Evolutionary conservation across 2,113 vertebrate species (phyloP).

Genomic region (Notechis scutatus): DNA sequence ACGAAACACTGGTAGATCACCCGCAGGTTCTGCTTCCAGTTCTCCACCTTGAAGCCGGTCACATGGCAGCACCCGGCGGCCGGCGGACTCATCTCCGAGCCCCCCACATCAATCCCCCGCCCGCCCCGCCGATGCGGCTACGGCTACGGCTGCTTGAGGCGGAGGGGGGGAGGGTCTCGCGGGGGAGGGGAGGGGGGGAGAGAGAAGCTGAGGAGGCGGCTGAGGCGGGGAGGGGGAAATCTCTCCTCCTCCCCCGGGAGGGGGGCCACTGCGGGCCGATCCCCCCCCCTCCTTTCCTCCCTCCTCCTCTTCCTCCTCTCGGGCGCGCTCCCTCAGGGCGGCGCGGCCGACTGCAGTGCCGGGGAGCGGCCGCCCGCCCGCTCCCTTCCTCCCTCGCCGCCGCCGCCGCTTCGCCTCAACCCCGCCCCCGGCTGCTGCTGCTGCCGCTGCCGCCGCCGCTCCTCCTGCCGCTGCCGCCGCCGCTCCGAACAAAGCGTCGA

Average conservation of each 20-base stretch:
- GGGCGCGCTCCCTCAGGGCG: slow-evolving; percentile 20
- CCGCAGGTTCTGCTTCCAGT: slow-evolving; percentile 97
- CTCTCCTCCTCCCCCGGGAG: slow-evolving; percentile 9
- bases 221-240: too few relatives aligned
- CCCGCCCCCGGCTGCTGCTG: slow-evolving; percentile 39
- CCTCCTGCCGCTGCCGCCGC: slow-evolving; percentile 5
- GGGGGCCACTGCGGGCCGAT: not conserved
- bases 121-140: slow-evolving; percentile 45
- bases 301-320: not conserved
- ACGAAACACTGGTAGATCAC: slow-evolving; percentile 97
- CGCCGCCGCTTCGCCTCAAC: slow-evolving; percentile 43
- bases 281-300: not conserved
- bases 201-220: slow-evolving; percentile 6
- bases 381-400: not conserved
- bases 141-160: not conserved
- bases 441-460: not conserved
- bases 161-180: too few relatives aligned
- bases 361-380: slow-evolving; percentile 28
- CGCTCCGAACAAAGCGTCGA: slow-evolving; percentile 59
- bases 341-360: slow-evolving; percentile 33
- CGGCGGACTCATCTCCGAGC: slow-evolving; percentile 85
- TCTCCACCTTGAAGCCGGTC: slow-evolving; percentile 95
- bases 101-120: slow-evolving; percentile 71
- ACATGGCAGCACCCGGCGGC: slow-evolving; percentile 90
- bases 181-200: slow-evolving; percentile 16